Conservation (phyloP, 2,113 vertebrate genomes). For the Furnarius figulus region DNA sequence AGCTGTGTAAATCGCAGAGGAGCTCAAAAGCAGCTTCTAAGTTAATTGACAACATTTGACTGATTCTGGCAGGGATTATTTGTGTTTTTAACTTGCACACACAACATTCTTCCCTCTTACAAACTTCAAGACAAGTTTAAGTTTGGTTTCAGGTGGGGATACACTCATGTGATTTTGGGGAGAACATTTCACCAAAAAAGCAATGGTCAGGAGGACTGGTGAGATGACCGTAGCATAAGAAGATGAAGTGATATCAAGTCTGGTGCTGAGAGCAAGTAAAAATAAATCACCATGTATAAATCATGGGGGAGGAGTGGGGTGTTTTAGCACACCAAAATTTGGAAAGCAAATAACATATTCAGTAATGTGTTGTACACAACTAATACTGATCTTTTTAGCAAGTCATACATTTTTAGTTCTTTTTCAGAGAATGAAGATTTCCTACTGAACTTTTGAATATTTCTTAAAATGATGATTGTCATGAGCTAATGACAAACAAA, state of each 20-base stretch:
- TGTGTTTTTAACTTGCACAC: accelerated
- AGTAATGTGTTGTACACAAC: background rate
- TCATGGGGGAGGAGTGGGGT: background rate
- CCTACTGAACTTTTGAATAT: background rate
- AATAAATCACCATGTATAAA: background rate
- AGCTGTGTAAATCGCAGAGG: background rate
- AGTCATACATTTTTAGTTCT: background rate
- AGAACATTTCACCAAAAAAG: background rate
- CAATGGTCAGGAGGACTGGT: background rate
- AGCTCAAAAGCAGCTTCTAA: background rate
- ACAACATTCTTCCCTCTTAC: background rate
- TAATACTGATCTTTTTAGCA: background rate
- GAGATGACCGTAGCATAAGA: background rate
- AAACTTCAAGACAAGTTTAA: background rate
- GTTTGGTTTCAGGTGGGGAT: background rate
- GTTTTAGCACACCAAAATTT: background rate
- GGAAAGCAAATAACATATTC: background rate
- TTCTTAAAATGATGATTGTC: background rate
- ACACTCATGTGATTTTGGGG: background rate
- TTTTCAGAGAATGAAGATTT: background rate
- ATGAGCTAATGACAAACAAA: background rate
- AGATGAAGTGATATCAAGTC: background rate
- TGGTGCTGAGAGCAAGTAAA: background rate
- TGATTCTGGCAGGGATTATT: background rate
- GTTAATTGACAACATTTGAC: background rate